Base-by-base conservation (phyloP, 2,113 vertebrate species). In the Plectropomus leopardus region DNA sequence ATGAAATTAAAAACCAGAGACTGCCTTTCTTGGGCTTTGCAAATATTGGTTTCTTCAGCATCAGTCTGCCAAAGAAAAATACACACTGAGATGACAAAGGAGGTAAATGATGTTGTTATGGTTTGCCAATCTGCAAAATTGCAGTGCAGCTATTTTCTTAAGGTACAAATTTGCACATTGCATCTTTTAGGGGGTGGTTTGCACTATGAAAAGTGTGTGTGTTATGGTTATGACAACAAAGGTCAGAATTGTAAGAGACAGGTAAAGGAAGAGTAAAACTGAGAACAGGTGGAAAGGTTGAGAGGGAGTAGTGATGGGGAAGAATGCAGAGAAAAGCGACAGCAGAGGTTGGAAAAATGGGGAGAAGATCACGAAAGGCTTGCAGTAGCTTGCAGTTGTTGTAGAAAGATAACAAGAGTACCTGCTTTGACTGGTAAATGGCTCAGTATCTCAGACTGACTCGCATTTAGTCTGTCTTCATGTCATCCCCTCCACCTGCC, bases 341-440 rank as follows among this genome's bases (percentile, higher is more conserved):
- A 61, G 34, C 24, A 2, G 32, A 24, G 60, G 34, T 45, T 55
- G 17, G 50, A 32, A 32, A 60, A 10, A 40, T 47, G 21, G 16
- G 16, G 26, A 53, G n/a, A 48, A 50, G 24, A 58, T 74, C 50
- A 78, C 47, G 44, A 57, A 72, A 79, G 57, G n/a, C n/a, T 26
- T 64, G 30, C 21, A 1, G 11, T 42, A 50, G 59, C 66, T 28
- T 65, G 15, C 4, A 9, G 21, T 66, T 72, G 55, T 53, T 26
- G 21, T n/a, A 51, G 65, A 64, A 23, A 58, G 63, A 78, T 78
- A 65, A 84, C 45, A 42, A 13, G 23, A 26, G 30, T 47, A n/a
- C 71, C 60, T 68, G 63, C 72, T 75, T 76, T 53, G 45, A 76
- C 42, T 55, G 17, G 19, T 68, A 60, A 58, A 63, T 7, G 36